Percentiles rank a stretch among this genome's conserved stretches.
phyloP scores from a whole-genome alignment of 2,113 vertebrate genomes.

The Apodemus sylvaticus region DNA sequence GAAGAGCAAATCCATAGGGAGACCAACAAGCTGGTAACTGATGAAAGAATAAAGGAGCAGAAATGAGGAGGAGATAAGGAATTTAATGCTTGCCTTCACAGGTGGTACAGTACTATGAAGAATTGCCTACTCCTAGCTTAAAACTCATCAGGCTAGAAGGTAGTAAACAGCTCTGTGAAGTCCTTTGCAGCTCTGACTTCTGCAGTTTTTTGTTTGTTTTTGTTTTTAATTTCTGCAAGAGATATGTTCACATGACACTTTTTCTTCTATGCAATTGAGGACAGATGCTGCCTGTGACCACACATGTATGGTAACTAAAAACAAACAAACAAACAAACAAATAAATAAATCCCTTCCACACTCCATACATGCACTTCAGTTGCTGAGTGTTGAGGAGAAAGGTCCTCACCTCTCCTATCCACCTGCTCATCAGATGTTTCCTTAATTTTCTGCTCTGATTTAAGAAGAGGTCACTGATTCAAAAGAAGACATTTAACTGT shows the following conservation, averaged over 20 bases:
- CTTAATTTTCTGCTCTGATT: background rate
- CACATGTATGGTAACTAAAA: background rate
- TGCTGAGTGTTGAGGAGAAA: background rate
- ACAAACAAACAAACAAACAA: background rate
- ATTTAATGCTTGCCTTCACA: background rate
- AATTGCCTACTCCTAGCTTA: background rate
- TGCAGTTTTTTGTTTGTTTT: background rate
- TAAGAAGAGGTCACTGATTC: constrained; percentile 35
- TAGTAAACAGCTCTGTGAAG: background rate
- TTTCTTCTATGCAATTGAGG: background rate
- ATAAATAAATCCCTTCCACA: background rate
- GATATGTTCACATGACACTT: background rate
- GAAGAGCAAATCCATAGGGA: background rate
- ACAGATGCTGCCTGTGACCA: background rate
- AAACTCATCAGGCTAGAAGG: background rate
- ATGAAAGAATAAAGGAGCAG: background rate
- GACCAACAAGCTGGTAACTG: background rate
- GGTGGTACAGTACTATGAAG: background rate
- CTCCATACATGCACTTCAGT: background rate
- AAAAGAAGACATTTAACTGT: background rate
- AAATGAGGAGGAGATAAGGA: background rate
- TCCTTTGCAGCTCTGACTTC: background rate
- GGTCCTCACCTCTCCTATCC: background rate
- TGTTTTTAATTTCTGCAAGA: background rate
- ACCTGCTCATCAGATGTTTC: background rate